Evolutionary conservation across 2,888 invertebrate genomes (phyloP).

Genomic region (Galerucella nymphaeae): DNA sequence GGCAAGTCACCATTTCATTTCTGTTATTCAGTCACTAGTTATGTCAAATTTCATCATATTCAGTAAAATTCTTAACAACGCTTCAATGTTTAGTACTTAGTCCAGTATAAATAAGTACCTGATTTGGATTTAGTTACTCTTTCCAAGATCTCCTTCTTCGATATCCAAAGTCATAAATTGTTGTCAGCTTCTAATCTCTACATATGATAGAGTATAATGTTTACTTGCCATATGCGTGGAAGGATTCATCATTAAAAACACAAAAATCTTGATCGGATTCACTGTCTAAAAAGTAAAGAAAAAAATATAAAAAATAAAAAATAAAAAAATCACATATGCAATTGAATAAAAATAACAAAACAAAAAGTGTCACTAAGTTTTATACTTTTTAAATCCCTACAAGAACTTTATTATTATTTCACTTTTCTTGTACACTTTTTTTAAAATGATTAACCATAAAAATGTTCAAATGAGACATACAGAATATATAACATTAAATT

Average conservation of each 20-base stretch:
- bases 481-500: no score
- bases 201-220: background rate
- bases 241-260: background rate
- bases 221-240: background rate
- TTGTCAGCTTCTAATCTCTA: background rate
- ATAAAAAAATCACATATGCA: background rate
- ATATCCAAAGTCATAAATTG: background rate
- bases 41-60: no score
- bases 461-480: no score
- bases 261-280: background rate
- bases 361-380: background rate
- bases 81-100: no score
- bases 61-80: no score
- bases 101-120: background rate
- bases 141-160: background rate
- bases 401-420: no score
- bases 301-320: background rate
- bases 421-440: no score
- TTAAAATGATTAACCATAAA: no score
- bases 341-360: background rate
- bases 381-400: no score
- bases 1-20: no score
- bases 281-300: constrained; percentile 1
- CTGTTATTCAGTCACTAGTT: no score
- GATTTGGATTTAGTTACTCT: background rate